Percentiles rank a stretch among this genome's conserved stretches.
These are phyloP conservation scores for Lottia gigantea DNA, from an alignment of 2,888 invertebrate species.

Conservation along the genomic window DNA sequence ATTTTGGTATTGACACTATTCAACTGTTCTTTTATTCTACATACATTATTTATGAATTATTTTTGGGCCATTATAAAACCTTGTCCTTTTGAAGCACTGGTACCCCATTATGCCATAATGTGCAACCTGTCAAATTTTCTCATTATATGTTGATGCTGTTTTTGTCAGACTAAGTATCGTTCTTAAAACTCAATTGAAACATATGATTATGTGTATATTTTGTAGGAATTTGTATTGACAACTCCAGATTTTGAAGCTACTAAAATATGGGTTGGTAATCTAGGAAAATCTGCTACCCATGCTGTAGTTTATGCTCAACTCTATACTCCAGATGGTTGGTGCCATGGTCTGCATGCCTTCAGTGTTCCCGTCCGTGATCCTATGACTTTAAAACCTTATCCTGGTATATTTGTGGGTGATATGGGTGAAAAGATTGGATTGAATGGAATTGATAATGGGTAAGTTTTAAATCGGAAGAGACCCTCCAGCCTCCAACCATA, in stretches of 20 bases:
- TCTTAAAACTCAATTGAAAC: no score
- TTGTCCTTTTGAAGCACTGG: no score
- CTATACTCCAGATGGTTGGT: conserved; percentile 81
- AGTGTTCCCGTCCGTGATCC: conserved; percentile 79
- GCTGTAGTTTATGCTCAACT: conserved; percentile 89
- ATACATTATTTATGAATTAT: no score
- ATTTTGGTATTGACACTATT: no score
- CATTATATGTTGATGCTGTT: no score
- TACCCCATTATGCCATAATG: no score
- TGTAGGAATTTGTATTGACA: conserved; percentile 77
- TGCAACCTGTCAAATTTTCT: no score
- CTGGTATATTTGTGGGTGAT: conserved; percentile 89
- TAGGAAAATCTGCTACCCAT: conserved; percentile 80
- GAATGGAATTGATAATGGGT: conserved; percentile 96
- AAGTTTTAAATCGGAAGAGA: conserved; percentile 43
- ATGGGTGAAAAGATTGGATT: conserved; percentile 92
- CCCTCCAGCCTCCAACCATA: no score
- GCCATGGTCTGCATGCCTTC: conserved; percentile 89
- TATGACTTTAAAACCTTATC: conserved; percentile 62
- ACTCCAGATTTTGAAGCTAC: conserved; percentile 83
- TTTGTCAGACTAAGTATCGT: no score
- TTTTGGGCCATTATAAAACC: no score
- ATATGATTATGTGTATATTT: not conserved
- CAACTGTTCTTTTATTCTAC: no score
- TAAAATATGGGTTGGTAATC: conserved; percentile 88